Evolutionary conservation across 1,140 invertebrate genomes (phyloP).

Genomic region (Ceratitis capitata): DNA sequence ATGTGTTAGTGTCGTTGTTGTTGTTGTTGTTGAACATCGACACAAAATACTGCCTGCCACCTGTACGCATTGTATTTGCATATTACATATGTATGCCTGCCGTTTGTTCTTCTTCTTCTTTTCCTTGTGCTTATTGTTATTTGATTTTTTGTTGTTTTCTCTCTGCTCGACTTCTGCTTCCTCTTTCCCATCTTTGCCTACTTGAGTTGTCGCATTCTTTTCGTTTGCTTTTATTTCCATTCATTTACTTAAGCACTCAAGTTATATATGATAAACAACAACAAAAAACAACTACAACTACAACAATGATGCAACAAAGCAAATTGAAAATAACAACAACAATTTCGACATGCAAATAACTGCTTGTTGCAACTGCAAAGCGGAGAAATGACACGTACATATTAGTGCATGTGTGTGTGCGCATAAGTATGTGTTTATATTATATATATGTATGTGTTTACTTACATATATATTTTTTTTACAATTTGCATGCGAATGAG

Average conservation of each 20-base stretch:
- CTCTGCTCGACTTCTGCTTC: neutral
- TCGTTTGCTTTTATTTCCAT: neutral
- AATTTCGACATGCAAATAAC: neutral
- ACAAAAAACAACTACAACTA: constrained; percentile 29
- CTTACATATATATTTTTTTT: neutral
- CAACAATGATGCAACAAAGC: neutral
- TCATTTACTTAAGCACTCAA: constrained; percentile 40
- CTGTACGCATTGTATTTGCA: constrained; percentile 22
- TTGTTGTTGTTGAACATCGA: neutral
- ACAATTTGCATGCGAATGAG: neutral
- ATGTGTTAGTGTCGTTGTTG: neutral
- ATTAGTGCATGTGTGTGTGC: neutral
- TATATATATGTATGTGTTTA: neutral
- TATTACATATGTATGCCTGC: neutral
- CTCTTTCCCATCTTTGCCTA: neutral
- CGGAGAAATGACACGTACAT: neutral
- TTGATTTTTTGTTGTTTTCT: neutral
- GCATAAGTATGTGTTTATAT: neutral
- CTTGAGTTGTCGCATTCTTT: neutral
- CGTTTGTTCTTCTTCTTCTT: neutral
- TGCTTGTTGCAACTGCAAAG: neutral
- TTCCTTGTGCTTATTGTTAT: neutral
- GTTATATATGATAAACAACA: constrained; percentile 31
- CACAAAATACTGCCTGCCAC: constrained; percentile 7
- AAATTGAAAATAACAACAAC: neutral